Evolutionary conservation across 1,140 invertebrate species (phyloP).

Genomic region (Caerostris extrusa): DNA sequence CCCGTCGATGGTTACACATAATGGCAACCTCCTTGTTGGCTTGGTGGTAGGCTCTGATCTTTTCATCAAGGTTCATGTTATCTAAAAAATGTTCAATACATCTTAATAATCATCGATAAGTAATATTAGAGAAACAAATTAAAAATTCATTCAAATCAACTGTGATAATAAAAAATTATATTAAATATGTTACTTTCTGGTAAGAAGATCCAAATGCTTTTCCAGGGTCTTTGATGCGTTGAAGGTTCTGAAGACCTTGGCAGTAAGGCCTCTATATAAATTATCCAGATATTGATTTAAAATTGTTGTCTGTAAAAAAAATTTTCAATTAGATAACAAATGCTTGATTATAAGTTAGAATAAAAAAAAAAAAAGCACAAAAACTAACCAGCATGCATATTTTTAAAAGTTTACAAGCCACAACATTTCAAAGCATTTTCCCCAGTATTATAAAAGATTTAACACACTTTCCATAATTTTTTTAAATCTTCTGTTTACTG

Average conservation of each 20-base stretch:
- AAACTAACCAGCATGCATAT: too few species aligned
- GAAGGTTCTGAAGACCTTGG: constrained; percentile 99
- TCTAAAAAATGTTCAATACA: constrained; percentile 38
- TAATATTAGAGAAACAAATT: too few species aligned
- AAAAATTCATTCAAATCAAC: too few species aligned
- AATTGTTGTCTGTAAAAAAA: constrained; percentile 87
- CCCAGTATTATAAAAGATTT: too few species aligned
- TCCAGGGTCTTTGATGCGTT: constrained; percentile 99
- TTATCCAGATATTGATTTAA: constrained; percentile 99
- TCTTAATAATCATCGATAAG: too few species aligned
- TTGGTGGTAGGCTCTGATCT: constrained; percentile 96
- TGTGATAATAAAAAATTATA: neutral
- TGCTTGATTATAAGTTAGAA: too few species aligned
- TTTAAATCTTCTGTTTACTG: too few species aligned
- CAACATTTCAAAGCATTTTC: too few species aligned
- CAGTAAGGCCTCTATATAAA: constrained; percentile 98
- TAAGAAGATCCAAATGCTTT: constrained; percentile 95
- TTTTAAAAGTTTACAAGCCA: too few species aligned
- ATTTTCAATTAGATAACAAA: neutral
- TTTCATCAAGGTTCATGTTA: constrained; percentile 85
- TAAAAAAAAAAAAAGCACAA: neutral
- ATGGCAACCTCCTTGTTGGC: constrained; percentile 99
- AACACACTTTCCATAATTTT: too few species aligned
- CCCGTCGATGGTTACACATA: constrained; percentile 99
- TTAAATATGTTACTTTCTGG: constrained; percentile 84